Percentiles rank a stretch among this genome's conserved stretches.
These are phyloP conservation scores for Saccopteryx bilineata DNA, from an alignment of 2,113 vertebrate species.

Conservation along the genomic window DNA sequence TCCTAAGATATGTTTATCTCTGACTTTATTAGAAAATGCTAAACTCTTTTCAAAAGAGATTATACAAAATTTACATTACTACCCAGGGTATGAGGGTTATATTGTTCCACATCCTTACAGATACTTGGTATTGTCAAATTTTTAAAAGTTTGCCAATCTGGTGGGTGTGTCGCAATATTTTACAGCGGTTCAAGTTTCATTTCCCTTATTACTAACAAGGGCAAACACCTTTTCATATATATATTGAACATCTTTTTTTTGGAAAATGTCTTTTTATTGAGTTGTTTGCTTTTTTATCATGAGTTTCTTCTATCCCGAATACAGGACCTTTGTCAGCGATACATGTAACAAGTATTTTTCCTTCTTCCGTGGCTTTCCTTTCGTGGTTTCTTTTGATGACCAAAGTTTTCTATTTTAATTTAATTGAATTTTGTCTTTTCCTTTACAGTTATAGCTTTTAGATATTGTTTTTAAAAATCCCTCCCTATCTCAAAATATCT, in stretches of 20 bases:
- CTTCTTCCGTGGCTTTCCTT: not conserved
- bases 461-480: not conserved
- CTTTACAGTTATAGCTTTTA: not conserved
- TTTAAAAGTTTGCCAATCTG: not conserved
- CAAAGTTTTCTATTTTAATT: slow-evolving; percentile 40
- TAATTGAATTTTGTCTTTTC: not conserved
- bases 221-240: not conserved
- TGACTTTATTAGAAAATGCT: not conserved
- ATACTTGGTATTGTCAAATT: not conserved
- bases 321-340: not conserved
- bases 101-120: not conserved
- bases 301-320: not conserved
- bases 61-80: not conserved
- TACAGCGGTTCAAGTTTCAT: not conserved
- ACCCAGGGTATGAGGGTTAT: not conserved
- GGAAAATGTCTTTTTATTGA: slow-evolving; percentile 9
- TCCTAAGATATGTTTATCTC: not conserved
- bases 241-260: not conserved
- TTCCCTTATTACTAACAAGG: not conserved
- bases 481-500: slow-evolving; percentile 21
- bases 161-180: not conserved
- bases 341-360: slow-evolving; percentile 4
- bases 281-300: not conserved
- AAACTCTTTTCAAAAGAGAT: not conserved
- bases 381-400: not conserved